Percentiles rank a stretch among this genome's conserved stretches.
These are phyloP conservation scores for Pseudeuparius sepicola DNA, from an alignment of 2,888 invertebrate species.

Conservation along the genomic window DNA sequence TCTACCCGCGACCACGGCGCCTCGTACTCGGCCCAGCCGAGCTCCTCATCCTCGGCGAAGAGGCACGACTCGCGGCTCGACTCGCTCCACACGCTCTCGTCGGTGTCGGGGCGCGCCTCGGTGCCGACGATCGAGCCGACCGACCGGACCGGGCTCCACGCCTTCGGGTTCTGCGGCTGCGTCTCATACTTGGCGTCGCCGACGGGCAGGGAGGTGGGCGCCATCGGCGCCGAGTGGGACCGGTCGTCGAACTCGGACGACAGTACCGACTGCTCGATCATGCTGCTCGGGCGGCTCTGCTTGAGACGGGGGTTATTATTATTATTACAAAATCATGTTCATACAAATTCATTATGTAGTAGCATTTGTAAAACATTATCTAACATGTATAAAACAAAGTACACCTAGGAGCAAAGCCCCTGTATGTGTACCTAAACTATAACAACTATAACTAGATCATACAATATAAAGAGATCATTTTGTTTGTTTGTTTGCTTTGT, in stretches of 20 bases:
- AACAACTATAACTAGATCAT: too few species aligned
- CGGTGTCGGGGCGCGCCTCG: conserved; percentile 79
- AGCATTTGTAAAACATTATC: too few species aligned
- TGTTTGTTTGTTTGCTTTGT: too few species aligned
- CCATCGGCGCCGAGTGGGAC: conserved; percentile 61
- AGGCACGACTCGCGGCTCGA: conserved; percentile 61
- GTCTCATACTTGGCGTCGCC: conserved; percentile 55
- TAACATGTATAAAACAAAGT: too few species aligned
- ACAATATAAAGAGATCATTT: too few species aligned
- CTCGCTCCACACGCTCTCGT: conserved; percentile 69
- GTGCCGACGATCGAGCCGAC: conserved; percentile 76
- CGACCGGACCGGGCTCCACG: conserved; percentile 82
- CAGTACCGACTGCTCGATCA: conserved; percentile 46
- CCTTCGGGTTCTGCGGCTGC: conserved; percentile 67
- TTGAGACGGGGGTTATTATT: conserved; percentile 1
- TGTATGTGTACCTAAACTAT: too few species aligned
- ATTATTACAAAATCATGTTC: not conserved
- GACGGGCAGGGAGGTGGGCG: conserved; percentile 53
- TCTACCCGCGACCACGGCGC: conserved; percentile 65
- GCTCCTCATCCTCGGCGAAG: conserved; percentile 70
- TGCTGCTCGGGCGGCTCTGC: conserved; percentile 43
- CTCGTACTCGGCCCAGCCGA: conserved; percentile 72
- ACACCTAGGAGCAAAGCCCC: too few species aligned
- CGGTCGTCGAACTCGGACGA: conserved; percentile 57
- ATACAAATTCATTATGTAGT: not conserved